A percentile compares a stretch with the other conserved stretches of the same genome.
These are phyloP conservation scores for Platerodrilus igneus DNA, from an alignment of 2,888 invertebrate species.

Conservation along the genomic window DNA sequence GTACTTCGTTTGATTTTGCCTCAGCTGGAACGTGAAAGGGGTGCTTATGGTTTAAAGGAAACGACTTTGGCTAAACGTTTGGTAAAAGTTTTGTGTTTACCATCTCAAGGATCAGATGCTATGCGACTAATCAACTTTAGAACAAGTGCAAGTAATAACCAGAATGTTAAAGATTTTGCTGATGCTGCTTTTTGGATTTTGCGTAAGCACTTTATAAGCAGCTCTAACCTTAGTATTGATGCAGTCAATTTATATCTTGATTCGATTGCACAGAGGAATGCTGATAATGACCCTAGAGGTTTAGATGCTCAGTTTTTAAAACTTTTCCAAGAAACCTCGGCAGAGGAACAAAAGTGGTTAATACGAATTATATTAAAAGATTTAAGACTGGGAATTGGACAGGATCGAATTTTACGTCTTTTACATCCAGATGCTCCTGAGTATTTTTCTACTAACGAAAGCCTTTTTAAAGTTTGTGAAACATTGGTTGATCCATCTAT, in stretches of 20 bases:
- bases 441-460: conserved; percentile 65
- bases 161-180: conserved; percentile 69
- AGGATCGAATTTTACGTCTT: conserved; percentile 62
- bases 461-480: conserved; percentile 59
- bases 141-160: conserved; percentile 36
- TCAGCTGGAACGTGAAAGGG: conserved; percentile 70
- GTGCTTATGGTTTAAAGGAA: conserved; percentile 80
- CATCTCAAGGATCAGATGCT: conserved; percentile 56
- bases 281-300: conserved; percentile 56
- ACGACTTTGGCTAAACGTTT: conserved; percentile 66
- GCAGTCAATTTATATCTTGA: conserved; percentile 74
- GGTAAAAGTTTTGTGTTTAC: conserved; percentile 70
- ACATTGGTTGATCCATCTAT: conserved; percentile 58
- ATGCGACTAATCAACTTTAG: conserved; percentile 51
- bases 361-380: conserved; percentile 84
- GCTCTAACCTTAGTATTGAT: conserved; percentile 56
- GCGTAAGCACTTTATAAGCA: conserved; percentile 50
- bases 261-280: conserved; percentile 64
- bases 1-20: conserved; percentile 77
- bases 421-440: conserved; percentile 80
- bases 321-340: conserved; percentile 63
- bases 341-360: conserved; percentile 85
- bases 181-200: conserved; percentile 71
- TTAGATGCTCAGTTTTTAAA: conserved; percentile 61
- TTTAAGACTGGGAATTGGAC: conserved; percentile 70